phyloP scores from a whole-genome alignment of 2,888 invertebrate species.

The Allophyes oxyacanthae region DNA sequence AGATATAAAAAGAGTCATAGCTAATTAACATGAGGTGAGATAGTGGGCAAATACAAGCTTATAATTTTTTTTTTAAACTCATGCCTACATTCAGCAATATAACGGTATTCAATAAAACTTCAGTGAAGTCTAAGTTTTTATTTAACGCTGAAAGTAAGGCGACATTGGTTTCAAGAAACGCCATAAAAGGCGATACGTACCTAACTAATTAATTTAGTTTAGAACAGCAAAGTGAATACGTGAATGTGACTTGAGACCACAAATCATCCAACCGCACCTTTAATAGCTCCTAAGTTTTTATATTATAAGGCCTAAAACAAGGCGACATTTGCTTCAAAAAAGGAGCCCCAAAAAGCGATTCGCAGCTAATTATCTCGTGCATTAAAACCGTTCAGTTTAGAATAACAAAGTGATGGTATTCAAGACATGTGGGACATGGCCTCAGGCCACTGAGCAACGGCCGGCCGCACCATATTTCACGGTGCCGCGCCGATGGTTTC shows the following conservation, averaged over 20 bases:
- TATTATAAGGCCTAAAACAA: not conserved
- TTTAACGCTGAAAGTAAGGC: no score
- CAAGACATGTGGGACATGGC: slow-evolving; percentile 81
- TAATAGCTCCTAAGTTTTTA: not conserved
- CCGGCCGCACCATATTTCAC: slow-evolving; percentile 86
- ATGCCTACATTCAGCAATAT: no score
- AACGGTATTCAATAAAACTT: no score
- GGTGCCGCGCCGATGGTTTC: slow-evolving; percentile 80
- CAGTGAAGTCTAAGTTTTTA: no score
- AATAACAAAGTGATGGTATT: slow-evolving; percentile 76
- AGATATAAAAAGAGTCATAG: no score
- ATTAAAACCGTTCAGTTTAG: slow-evolving; percentile 62
- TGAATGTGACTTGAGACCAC: no score
- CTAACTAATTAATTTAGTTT: not conserved
- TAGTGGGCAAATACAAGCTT: no score
- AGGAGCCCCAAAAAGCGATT: slow-evolving; percentile 35
- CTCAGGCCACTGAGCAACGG: slow-evolving; percentile 75
- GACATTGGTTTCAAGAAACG: not conserved
- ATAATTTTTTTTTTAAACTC: no score
- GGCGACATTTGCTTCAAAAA: slow-evolving; percentile 17
- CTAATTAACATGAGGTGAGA: no score
- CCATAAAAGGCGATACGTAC: not conserved
- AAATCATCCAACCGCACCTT: not conserved
- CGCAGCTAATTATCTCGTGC: slow-evolving; percentile 64
- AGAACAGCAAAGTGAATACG: no score